A percentile compares a stretch with the other conserved stretches of the same genome.
These are phyloP conservation scores for Microcebus jonahi DNA, from an alignment of 2,113 vertebrate genomes.

Conservation along the genomic window DNA sequence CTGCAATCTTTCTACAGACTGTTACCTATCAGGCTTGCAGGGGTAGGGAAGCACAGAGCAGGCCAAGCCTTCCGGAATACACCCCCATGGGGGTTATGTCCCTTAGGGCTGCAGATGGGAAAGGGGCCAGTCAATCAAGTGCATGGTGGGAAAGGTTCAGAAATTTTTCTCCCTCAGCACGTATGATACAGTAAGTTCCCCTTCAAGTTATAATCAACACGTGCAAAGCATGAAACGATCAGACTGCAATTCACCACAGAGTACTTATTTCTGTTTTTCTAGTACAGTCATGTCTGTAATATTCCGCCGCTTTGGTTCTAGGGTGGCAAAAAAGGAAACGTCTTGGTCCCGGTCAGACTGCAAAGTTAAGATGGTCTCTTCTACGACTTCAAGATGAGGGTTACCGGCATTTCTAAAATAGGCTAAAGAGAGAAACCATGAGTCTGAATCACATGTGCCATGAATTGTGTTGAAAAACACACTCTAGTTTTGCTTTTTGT, in stretches of 20 bases:
- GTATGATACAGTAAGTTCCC: background rate
- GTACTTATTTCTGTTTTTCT: constrained; percentile 55
- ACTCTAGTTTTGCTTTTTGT: background rate
- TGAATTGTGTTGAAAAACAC: constrained; percentile 11
- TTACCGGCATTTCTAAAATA: constrained; percentile 93
- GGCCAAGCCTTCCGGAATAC: background rate
- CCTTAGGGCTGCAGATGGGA: background rate
- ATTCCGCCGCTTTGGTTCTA: constrained; percentile 87
- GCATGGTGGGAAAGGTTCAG: background rate
- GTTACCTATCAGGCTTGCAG: background rate
- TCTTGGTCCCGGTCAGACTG: constrained; percentile 93
- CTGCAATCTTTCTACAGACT: background rate
- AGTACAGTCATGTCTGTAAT: constrained; percentile 82
- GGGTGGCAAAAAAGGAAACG: constrained; percentile 92
- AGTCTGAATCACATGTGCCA: background rate
- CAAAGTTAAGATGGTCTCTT: constrained; percentile 90
- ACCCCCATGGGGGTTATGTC: background rate
- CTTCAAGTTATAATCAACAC: background rate
- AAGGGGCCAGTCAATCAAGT: background rate
- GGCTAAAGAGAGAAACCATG: constrained; percentile 71
- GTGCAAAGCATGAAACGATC: accelerated
- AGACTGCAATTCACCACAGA: background rate
- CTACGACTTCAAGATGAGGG: constrained; percentile 91
- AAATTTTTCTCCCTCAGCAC: constrained; percentile 32
- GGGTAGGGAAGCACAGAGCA: background rate